Base-by-base conservation (phyloP, 2,888 invertebrate genomes). In the Calephelis perditalis region DNA sequence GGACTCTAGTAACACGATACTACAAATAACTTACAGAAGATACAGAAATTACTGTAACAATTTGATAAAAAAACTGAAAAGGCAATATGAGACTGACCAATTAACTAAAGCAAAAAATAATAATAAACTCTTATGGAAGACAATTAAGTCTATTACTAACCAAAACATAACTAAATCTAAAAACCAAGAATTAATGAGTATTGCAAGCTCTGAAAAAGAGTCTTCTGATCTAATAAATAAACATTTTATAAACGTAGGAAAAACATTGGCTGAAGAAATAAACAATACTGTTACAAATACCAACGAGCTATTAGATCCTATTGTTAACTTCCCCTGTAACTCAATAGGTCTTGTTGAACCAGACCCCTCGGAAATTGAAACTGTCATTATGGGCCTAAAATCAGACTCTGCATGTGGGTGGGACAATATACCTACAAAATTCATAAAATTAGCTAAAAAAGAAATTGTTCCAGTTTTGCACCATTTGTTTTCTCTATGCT, bases 61-160 rank as follows among this genome's bases (percentile, higher is more conserved):
- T 26, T 8, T 59, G 43, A 58, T 66, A 9, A 64, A 66, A 57
- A 61, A 61, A 55, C n/a, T 66, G 40, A 66, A 46, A 65, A 11
- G 54, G 35, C 44, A 59, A 9, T 65, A 63, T 49, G 60, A 63
- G 12, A 59, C 56, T 46, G 12, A 62, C 7, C 45, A 52, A 36
- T 15, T 63, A n/a, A 37, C 46, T 11, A 59, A 56, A 9, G 57
- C 59, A n/a, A 44, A 35, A 54, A 59, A 59, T 52, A 63, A 63
- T 37, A 37, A 59, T 57, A 63, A 62, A 56, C 6, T 46, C 9
- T 40, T 65, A 10, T 65, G 65, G 63, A 11, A 35, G 5, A 63
- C 49, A 36, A 61, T 63, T 12, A 65, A 55, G 54, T 15, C 15
- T 12, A 44, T 55, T 35, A 54, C 59, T 35, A 49, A 62, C n/a